Evolutionary conservation across 2,797 vertebrate genomes (phyloP).

Genomic region (Enteromius trimaculatus): DNA sequence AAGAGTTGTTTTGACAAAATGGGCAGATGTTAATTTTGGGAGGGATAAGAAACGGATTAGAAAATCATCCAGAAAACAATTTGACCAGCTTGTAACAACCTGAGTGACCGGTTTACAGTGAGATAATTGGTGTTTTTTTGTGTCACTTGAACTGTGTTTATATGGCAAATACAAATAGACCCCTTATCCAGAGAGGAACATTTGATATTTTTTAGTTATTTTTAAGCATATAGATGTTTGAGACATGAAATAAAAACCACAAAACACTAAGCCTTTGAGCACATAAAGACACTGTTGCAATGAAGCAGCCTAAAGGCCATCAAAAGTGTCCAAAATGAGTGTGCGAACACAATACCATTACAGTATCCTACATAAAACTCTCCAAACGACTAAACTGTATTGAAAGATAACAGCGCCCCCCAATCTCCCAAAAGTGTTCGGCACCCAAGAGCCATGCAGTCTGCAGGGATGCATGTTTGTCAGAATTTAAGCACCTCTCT

Average conservation of each 20-base stretch:
- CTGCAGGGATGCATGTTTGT: slow-evolving; percentile 69
- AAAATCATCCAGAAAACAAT: slow-evolving; percentile 68
- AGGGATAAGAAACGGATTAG: slow-evolving; percentile 64
- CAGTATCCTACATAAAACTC: background rate
- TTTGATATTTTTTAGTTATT: background rate
- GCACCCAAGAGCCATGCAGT: slow-evolving; percentile 26
- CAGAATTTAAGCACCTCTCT: slow-evolving; percentile 72
- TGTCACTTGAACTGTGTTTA: background rate
- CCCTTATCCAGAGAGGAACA: background rate
- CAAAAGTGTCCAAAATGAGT: background rate
- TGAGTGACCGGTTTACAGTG: slow-evolving; percentile 69
- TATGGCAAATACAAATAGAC: background rate
- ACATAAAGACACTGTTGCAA: background rate
- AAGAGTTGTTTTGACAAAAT: slow-evolving; percentile 74
- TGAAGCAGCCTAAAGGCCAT: background rate
- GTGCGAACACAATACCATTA: background rate
- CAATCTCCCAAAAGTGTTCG: background rate
- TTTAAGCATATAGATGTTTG: background rate
- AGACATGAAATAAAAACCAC: background rate
- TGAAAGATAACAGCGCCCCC: slow-evolving; percentile 37
- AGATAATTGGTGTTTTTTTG: slow-evolving; percentile 44
- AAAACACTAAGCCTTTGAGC: background rate
- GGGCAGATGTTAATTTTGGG: slow-evolving; percentile 76
- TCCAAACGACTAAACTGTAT: slow-evolving; percentile 55
- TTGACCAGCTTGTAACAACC: slow-evolving; percentile 65